Conservation (phyloP, 2,797 vertebrate species). For the Cryptoprocta ferox region DNA sequence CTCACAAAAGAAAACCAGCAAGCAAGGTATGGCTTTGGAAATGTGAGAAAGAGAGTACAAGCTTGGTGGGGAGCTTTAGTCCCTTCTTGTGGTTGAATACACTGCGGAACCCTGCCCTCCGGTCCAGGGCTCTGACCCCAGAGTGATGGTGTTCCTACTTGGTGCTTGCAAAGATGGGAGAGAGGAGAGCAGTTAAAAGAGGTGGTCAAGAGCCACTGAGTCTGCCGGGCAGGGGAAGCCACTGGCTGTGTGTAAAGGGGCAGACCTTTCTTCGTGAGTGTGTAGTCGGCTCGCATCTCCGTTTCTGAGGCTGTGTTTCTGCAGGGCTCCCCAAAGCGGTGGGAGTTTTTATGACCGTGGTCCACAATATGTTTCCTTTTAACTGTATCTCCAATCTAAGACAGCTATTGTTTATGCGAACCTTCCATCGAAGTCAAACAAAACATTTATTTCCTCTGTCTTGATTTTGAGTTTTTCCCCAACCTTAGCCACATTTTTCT, state of each 20-base stretch:
- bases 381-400: slow-evolving; percentile 62
- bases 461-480: background rate
- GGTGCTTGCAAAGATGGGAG: too few species aligned
- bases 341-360: background rate
- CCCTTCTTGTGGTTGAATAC: rapidly evolving
- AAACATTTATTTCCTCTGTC: slow-evolving; percentile 35
- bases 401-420: slow-evolving; percentile 59
- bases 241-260: background rate
- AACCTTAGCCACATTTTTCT: slow-evolving; percentile 41
- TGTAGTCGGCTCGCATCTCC: background rate
- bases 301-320: background rate
- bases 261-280: rapidly evolving
- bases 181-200: background rate
- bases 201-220: too few species aligned
- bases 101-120: background rate
- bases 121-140: background rate
- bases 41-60: background rate
- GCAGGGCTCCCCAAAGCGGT: background rate
- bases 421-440: slow-evolving; percentile 58
- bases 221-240: background rate
- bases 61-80: background rate
- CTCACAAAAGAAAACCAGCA: background rate
- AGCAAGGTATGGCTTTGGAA: background rate
- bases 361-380: slow-evolving; percentile 64
- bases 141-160: background rate